phyloP scores from a whole-genome alignment of 1,140 invertebrate species.

The Cecropterus lyciades region DNA sequence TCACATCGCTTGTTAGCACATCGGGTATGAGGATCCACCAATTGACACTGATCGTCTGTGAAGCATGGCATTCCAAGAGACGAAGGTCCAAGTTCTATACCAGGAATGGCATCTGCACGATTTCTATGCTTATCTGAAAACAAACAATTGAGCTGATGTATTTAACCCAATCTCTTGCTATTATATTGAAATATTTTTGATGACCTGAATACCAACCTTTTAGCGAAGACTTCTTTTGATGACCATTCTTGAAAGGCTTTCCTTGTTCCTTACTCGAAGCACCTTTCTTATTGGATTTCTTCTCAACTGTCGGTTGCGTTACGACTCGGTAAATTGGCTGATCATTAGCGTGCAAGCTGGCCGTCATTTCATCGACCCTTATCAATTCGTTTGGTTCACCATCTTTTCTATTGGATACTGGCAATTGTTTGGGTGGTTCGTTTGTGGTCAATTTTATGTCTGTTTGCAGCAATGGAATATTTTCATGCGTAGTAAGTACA shows the following conservation, averaged over 20 bases:
- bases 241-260: constrained; percentile 67
- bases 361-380: constrained; percentile 71
- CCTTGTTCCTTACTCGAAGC: constrained; percentile 59
- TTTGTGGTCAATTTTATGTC: constrained; percentile 67
- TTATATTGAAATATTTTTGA: neutral
- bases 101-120: constrained; percentile 53
- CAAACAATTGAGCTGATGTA: neutral
- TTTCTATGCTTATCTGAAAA: constrained; percentile 68
- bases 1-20: constrained; percentile 93
- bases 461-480: constrained; percentile 72
- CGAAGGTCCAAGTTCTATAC: constrained; percentile 83
- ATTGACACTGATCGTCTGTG: constrained; percentile 91
- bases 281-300: constrained; percentile 67
- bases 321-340: constrained; percentile 80
- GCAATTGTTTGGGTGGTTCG: constrained; percentile 64
- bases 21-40: constrained; percentile 90
- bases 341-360: constrained; percentile 77
- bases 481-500: constrained; percentile 67
- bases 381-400: constrained; percentile 69
- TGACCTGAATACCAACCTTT: constrained; percentile 58
- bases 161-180: neutral
- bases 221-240: constrained; percentile 73
- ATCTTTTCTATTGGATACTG: constrained; percentile 67
- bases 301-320: constrained; percentile 70
- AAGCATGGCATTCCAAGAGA: constrained; percentile 91